Evolutionary conservation across 2,888 invertebrate species (phyloP).

Genomic region (Caenorhabditis afra): DNA sequence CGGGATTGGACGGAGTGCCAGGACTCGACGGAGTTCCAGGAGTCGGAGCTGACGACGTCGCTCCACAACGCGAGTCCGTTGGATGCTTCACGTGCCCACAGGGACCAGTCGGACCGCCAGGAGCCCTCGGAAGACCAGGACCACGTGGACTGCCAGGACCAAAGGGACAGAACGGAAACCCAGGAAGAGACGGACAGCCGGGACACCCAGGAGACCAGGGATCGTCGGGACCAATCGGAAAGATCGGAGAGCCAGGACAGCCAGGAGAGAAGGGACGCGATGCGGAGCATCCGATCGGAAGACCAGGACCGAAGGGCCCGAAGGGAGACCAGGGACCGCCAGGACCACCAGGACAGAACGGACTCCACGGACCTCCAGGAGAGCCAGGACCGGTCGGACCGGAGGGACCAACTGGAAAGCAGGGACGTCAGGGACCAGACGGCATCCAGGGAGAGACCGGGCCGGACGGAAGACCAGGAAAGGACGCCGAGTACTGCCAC

Average conservation of each 20-base stretch:
- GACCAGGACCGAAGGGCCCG: conserved; percentile 78
- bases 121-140: conserved; percentile 78
- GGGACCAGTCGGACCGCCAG: conserved; percentile 76
- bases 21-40: conserved; percentile 76
- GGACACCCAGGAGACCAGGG: conserved; percentile 76
- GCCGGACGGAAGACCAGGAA: conserved; percentile 74
- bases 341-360: conserved; percentile 76
- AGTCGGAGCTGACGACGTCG: conserved; percentile 76
- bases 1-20: conserved; percentile 75
- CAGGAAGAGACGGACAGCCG: conserved; percentile 78
- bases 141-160: conserved; percentile 76
- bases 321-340: conserved; percentile 76
- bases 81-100: conserved; percentile 80
- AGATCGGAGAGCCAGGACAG: conserved; percentile 77
- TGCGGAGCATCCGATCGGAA: conserved; percentile 78
- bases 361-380: conserved; percentile 76
- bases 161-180: conserved; percentile 75
- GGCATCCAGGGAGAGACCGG: conserved; percentile 72
- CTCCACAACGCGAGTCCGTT: conserved; percentile 73
- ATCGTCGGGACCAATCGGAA: conserved; percentile 76
- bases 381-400: conserved; percentile 73
- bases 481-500: conserved; percentile 78
- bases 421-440: conserved; percentile 72
- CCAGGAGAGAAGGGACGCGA: conserved; percentile 79
- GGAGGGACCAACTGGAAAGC: conserved; percentile 67